phyloP scores from a whole-genome alignment of 2,888 invertebrate genomes.

The Electrophaes corylata region DNA sequence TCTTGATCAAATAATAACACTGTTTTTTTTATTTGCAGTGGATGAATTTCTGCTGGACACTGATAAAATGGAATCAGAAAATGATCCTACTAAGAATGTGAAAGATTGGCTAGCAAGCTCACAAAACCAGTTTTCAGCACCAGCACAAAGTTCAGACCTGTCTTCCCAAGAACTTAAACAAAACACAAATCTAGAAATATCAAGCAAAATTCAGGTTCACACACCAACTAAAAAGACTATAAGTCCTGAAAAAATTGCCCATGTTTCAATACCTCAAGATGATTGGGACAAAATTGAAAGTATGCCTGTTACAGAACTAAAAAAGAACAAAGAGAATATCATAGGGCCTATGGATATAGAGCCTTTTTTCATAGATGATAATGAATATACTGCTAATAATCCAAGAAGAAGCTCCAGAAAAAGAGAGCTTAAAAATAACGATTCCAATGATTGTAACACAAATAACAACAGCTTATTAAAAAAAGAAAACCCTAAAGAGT shows the following conservation, averaged over 20 bases:
- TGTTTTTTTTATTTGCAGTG: conserved; percentile 54
- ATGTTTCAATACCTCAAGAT: conserved; percentile 59
- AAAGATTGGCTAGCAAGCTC: conserved; percentile 72
- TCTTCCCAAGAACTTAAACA: conserved; percentile 51
- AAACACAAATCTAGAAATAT: conserved; percentile 47
- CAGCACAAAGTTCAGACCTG: conserved; percentile 52
- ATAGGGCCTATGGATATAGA: conserved; percentile 63
- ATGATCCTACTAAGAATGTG: conserved; percentile 66
- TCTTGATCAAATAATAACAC: background rate
- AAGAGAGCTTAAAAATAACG: conserved; percentile 50
- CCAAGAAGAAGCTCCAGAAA: conserved; percentile 72
- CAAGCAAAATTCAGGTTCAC: conserved; percentile 65
- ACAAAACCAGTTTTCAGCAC: conserved; percentile 73
- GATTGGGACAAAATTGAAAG: conserved; percentile 78
- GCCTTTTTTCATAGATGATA: conserved; percentile 57
- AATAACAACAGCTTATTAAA: conserved; percentile 44
- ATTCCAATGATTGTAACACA: conserved; percentile 36
- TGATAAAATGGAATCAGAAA: conserved; percentile 45
- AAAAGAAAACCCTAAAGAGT: conserved; percentile 53
- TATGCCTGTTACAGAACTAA: conserved; percentile 58
- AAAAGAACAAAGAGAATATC: conserved; percentile 55
- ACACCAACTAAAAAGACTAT: conserved; percentile 47
- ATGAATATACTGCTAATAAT: conserved; percentile 58
- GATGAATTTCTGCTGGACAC: conserved; percentile 57
- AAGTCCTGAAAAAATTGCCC: conserved; percentile 51